phyloP scores from a whole-genome alignment of 2,888 invertebrate species.

The Balanococcus diminutus region DNA sequence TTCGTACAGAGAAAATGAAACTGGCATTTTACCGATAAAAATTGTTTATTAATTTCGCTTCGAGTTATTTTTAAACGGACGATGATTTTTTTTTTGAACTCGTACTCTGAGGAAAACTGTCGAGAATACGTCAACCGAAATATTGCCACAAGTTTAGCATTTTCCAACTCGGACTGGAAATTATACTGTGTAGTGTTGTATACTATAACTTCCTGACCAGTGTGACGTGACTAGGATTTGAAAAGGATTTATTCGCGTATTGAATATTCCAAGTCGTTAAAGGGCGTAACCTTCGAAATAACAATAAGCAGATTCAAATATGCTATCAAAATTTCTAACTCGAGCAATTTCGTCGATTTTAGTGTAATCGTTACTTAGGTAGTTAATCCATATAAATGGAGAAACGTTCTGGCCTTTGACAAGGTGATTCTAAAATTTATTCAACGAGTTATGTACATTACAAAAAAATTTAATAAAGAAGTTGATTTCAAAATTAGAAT shows the following conservation, averaged over 20 bases:
- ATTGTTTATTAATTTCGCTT: neutral
- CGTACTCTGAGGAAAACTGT: neutral
- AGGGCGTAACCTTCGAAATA: neutral
- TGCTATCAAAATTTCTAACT: neutral
- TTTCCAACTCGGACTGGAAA: neutral
- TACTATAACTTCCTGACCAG: neutral
- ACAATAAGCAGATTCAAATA: neutral
- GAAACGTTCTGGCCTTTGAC: no score
- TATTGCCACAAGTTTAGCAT: neutral
- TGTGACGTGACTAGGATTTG: neutral
- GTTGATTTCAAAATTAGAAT: no score
- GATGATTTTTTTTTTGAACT: neutral
- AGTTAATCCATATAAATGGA: no score
- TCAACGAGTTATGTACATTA: no score
- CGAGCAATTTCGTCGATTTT: no score
- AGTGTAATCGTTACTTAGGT: no score
- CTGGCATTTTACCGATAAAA: neutral
- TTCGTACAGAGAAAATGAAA: neutral
- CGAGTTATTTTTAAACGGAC: neutral
- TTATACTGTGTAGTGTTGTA: no score
- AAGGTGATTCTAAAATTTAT: no score
- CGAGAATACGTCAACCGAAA: neutral
- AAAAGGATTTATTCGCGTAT: neutral
- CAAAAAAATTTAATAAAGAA: no score
- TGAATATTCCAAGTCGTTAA: neutral